These are phyloP conservation scores for Sinotaia quadrata DNA, from an alignment of 2,888 invertebrate genomes.

Conservation along the genomic window DNA sequence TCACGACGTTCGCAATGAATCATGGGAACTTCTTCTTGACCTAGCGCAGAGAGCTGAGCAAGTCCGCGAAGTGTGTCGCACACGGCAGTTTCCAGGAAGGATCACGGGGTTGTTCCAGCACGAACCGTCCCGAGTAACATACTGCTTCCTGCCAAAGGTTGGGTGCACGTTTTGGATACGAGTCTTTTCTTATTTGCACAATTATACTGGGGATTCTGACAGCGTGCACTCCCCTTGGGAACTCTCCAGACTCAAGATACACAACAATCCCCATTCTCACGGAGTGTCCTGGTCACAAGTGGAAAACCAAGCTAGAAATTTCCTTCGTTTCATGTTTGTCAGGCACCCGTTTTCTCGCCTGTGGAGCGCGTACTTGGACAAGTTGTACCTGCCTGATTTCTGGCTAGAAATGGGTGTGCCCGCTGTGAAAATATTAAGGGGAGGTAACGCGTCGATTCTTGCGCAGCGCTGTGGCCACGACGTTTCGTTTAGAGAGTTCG, in stretches of 20 bases:
- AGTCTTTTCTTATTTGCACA: slow-evolving; percentile 44
- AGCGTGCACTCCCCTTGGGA: slow-evolving; percentile 34
- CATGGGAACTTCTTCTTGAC: too few relatives aligned
- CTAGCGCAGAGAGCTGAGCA: too few relatives aligned
- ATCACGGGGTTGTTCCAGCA: slow-evolving; percentile 16
- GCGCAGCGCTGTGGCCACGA: slow-evolving; percentile 47
- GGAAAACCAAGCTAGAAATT: not conserved
- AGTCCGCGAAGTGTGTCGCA: too few relatives aligned
- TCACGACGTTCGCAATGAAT: too few relatives aligned
- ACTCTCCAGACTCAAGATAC: slow-evolving; percentile 38
- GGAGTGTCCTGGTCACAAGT: not conserved
- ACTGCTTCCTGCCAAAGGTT: slow-evolving; percentile 52
- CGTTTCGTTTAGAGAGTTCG: slow-evolving; percentile 51
- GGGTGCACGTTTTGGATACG: slow-evolving; percentile 54
- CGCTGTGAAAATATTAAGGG: not conserved
- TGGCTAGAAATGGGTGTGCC: slow-evolving; percentile 42
- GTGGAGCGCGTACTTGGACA: slow-evolving; percentile 55
- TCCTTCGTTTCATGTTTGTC: slow-evolving; percentile 40
- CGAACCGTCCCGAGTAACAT: slow-evolving; percentile 33
- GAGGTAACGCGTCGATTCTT: slow-evolving; percentile 4
- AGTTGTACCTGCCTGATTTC: slow-evolving; percentile 51
- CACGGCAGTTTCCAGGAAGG: too few relatives aligned
- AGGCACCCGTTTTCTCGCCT: slow-evolving; percentile 52
- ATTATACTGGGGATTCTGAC: slow-evolving; percentile 29
- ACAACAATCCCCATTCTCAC: slow-evolving; percentile 28